These are phyloP conservation scores for Nerophis ophidion DNA, from an alignment of 2,113 vertebrate genomes.

Conservation along the genomic window DNA sequence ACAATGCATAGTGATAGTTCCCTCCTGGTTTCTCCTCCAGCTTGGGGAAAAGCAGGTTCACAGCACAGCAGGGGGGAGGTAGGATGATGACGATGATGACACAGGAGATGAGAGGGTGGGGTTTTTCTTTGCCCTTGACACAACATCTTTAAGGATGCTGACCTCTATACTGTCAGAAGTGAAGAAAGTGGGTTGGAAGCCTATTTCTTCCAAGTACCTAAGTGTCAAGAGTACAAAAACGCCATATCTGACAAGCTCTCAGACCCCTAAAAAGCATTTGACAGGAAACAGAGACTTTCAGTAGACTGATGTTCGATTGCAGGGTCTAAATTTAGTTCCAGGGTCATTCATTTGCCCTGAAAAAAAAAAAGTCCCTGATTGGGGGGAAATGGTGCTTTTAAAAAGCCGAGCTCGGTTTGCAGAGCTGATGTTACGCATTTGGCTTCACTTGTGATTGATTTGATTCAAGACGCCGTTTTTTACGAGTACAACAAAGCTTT, in stretches of 20 bases:
- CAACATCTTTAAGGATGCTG: slow-evolving; percentile 55
- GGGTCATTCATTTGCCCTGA: no score
- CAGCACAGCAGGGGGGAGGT: slow-evolving; percentile 37
- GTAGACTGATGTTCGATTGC: no score
- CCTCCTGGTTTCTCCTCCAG: slow-evolving; percentile 35
- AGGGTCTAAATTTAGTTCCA: no score
- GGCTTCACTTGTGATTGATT: no score
- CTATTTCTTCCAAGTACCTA: background rate
- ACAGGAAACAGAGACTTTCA: background rate
- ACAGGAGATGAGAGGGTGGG: slow-evolving; percentile 59
- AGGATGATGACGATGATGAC: slow-evolving; percentile 30
- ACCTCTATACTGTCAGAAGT: slow-evolving; percentile 15
- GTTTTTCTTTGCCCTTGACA: slow-evolving; percentile 63
- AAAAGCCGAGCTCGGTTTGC: no score
- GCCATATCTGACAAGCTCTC: background rate
- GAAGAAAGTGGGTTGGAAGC: background rate
- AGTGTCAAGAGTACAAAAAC: background rate
- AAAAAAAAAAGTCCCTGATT: no score
- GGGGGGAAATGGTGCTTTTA: no score
- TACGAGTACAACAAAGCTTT: no score
- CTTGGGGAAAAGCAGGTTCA: slow-evolving; percentile 53
- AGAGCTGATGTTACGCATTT: no score
- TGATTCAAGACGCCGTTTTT: no score
- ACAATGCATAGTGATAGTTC: slow-evolving; percentile 25
- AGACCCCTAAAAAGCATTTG: background rate